Evolutionary conservation across 2,797 vertebrate species (phyloP).

Genomic region (Sebastiscus albofasciatus): DNA sequence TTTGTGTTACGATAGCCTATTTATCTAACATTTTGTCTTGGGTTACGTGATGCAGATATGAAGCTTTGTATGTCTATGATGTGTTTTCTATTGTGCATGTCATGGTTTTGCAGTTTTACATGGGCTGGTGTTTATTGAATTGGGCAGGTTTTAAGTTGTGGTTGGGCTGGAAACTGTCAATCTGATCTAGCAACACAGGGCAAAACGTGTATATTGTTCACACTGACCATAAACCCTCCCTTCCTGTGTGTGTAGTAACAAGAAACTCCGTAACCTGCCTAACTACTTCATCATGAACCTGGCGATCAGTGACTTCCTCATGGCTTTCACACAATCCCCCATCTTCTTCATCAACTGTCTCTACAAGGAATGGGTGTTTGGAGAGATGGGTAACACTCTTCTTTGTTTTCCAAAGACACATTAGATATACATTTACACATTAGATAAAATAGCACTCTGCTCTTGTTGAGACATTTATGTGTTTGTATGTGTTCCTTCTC

Average conservation of each 20-base stretch:
- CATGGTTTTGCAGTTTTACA: background rate
- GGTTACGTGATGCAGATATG: too few species aligned
- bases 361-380: constrained; percentile 92
- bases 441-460: background rate
- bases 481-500: background rate
- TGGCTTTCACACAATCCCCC: constrained; percentile 93
- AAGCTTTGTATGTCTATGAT: too few species aligned
- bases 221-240: background rate
- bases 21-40: too few species aligned
- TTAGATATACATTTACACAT: too few species aligned
- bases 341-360: constrained; percentile 93
- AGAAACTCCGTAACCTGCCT: constrained; percentile 88
- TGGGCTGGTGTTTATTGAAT: background rate
- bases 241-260: constrained; percentile 82
- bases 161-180: background rate
- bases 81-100: too few species aligned
- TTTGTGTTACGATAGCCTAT: too few species aligned
- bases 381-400: constrained; percentile 86
- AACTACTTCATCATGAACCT: constrained; percentile 93
- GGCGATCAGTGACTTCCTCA: constrained; percentile 92
- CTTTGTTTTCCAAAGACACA: background rate
- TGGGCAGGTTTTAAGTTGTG: background rate
- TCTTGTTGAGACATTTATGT: background rate
- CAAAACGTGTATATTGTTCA: background rate
- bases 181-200: background rate